Evolutionary conservation across 2,113 vertebrate genomes (phyloP), one percentile per base, ranked within the genome.

Genomic region (Falco punctatus): DNA sequence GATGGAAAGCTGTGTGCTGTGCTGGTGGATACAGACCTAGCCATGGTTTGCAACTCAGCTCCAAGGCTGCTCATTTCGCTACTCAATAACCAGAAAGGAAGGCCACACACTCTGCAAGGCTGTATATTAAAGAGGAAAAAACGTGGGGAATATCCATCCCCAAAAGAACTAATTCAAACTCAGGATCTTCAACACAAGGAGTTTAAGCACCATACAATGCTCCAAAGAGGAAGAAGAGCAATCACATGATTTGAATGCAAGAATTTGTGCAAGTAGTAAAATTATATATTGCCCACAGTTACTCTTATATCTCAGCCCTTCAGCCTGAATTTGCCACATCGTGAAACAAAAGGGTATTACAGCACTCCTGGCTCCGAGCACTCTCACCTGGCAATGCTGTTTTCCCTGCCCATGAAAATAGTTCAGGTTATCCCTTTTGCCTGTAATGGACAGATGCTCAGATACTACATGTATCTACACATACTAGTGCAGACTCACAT

Each of bases 371-470:
- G 35, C 61, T 22, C 13, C 16, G 38, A 51, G 32, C 48, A 13
- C 23, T 1, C 49, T 7, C 74, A 15, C 0, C 14, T 15, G 19
- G 40, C 40, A 62, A 11, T 5, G 23, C 23, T n/a, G 5, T 30
- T 69, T 51, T 21, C 44, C 46, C 33, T 35, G 67, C 42, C 42
- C 9, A 15, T 20, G 11, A 21, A 21, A 77, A 54, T 13, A 51
- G 10, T 30, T 72, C 5, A 10, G 16, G 55, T 51, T 18, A n/a
- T 61, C 44, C 35, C 40, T 44, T 58, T 33, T 61, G 44, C 46
- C n/a, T 48, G n/a, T 48, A 32, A 42, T 28, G 67, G 81, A 32
- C 5, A 57, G 27, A 44, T 10, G 11, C 65, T 67, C 35, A 18
- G 65, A 28, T 35, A 15, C 23, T 22, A 51, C 0, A 42, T 42